Conservation (phyloP, 1,140 invertebrate genomes). For the Drosophila lacertosa region DNA sequence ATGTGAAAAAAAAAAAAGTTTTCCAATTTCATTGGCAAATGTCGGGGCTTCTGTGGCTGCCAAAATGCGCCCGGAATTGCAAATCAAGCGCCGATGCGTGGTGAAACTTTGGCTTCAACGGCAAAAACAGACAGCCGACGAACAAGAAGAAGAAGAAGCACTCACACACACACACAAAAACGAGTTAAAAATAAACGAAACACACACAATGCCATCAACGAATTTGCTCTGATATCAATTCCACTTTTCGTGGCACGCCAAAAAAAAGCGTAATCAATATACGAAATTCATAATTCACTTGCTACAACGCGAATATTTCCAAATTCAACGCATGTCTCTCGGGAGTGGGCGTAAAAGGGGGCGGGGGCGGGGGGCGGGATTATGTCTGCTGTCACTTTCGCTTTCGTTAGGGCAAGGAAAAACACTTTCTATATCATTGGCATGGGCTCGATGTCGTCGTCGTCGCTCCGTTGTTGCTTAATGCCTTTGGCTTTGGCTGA, state of each 20-base stretch:
- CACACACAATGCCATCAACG: not conserved
- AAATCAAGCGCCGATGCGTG: conserved; percentile 59
- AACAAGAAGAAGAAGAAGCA: not conserved
- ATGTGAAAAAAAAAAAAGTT: conserved; percentile 67
- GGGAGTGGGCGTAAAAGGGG: not conserved
- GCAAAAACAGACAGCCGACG: no score
- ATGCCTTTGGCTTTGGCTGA: conserved; percentile 32
- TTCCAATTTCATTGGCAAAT: conserved; percentile 78
- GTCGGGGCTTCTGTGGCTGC: conserved; percentile 20
- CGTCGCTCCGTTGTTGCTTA: conserved; percentile 35
- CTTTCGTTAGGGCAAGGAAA: conserved; percentile 64
- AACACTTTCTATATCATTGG: conserved; percentile 69
- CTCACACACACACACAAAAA: conserved; percentile 15
- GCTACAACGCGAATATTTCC: conserved; percentile 41
- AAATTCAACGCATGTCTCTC: conserved; percentile 66
- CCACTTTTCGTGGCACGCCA: conserved; percentile 53
- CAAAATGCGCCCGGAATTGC: conserved; percentile 68
- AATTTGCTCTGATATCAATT: conserved; percentile 54
- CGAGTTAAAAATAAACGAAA: conserved; percentile 11
- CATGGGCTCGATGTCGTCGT: conserved; percentile 24
- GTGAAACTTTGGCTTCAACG: conserved; percentile 62
- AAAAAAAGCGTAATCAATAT: conserved; percentile 60
- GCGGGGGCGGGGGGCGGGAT: not conserved
- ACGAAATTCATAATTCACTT: conserved; percentile 71
- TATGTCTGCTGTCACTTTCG: conserved; percentile 62